phyloP scores from a whole-genome alignment of 2,113 vertebrate genomes.

The Chinchilla lanigera region DNA sequence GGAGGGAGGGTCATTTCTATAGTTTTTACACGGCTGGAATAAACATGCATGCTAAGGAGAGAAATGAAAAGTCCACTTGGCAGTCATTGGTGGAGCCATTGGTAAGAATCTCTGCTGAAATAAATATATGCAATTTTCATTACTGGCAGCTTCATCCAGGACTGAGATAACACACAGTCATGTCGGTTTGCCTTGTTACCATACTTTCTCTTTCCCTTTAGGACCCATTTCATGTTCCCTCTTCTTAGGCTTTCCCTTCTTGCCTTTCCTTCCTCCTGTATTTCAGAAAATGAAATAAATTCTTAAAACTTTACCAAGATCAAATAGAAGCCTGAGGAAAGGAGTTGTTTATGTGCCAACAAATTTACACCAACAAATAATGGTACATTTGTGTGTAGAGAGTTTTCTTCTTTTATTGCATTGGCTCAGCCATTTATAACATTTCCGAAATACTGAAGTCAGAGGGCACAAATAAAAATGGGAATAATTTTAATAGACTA shows the following conservation, averaged over 20 bases:
- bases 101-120: neutral
- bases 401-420: neutral
- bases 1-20: neutral
- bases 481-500: neutral
- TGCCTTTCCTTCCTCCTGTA: neutral
- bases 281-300: neutral
- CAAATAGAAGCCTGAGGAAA: neutral
- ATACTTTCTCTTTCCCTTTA: neutral
- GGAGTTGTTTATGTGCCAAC: neutral
- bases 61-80: neutral
- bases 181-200: too few species aligned
- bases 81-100: too few species aligned
- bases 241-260: neutral
- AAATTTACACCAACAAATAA: neutral
- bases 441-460: neutral
- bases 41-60: neutral
- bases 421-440: neutral
- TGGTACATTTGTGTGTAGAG: neutral
- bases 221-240: neutral
- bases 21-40: neutral
- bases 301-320: neutral
- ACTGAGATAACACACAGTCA: accelerated
- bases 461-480: neutral
- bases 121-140: neutral
- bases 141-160: neutral